Evolutionary conservation across 2,113 vertebrate genomes (phyloP), one percentile per base, ranked within the genome.

Genomic region (Rallus limicola): DNA sequence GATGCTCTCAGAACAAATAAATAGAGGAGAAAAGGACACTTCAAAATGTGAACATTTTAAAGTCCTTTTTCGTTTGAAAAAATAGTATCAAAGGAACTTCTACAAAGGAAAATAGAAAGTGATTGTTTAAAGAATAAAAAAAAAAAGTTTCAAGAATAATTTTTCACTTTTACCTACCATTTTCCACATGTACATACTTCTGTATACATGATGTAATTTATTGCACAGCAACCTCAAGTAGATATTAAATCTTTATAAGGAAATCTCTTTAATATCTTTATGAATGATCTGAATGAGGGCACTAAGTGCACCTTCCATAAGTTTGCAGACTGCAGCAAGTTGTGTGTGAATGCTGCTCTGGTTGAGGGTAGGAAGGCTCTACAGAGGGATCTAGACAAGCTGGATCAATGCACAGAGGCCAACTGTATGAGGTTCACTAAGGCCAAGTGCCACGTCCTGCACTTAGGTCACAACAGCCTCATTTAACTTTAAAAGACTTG

Each of bases 401-500:
- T 53, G 19, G 26, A 53, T 53, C 1, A 1, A 38, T 11, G 19
- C 48, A n/a, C 6, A 2, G 1, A 71, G 17, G 5, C 9, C 13
- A 52, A 26, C 2, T 18, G 8, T 26, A 3, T 69, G 44, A 50
- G 24, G 2, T 26, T 52, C 46, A 52, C 14, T 24, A 52, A 36
- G n/a, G n/a, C 25, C 2, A 28, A 28, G 33, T 19, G 23, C 24
- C 5, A 9, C 5, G 10, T 18, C 65, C 31, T 44, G 28, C 40
- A 33, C 31, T n/a, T n/a, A 10, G 7, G 8, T 50, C 33, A 34
- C 25, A 52, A 26, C 33, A 70, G 26, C n/a, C 17, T 11, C 25
- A 36, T 10, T 6, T 25, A 70, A 28, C 7, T 1, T 24, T 34
- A 26, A 26, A 8, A 50, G 67, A 11, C 24, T 28, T 50, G 21